These are phyloP conservation scores for Dicrurus megarhynchus DNA, from an alignment of 2,113 vertebrate genomes.

Conservation along the genomic window DNA sequence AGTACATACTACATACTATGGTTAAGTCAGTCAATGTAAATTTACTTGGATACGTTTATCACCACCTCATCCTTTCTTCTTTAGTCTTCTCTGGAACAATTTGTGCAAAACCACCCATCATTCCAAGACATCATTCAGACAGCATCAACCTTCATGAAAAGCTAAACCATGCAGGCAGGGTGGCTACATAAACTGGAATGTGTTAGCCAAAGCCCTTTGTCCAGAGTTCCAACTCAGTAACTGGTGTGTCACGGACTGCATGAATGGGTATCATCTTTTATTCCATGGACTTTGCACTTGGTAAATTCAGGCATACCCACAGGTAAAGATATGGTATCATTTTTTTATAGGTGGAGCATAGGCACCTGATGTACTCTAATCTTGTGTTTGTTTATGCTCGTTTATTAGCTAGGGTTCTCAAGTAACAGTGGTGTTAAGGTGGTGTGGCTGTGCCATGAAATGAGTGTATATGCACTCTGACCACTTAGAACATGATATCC, in stretches of 20 bases:
- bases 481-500: background rate
- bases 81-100: background rate
- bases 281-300: background rate
- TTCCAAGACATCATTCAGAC: background rate
- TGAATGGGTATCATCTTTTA: background rate
- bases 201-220: background rate
- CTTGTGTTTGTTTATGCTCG: background rate
- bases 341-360: background rate
- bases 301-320: background rate
- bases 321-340: background rate
- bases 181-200: background rate
- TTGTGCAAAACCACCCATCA: background rate
- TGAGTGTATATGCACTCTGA: background rate
- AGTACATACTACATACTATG: background rate
- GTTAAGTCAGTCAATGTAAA: conserved; percentile 2
- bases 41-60: background rate
- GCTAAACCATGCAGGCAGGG: background rate
- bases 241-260: background rate
- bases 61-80: background rate
- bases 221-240: background rate
- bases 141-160: background rate
- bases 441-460: background rate
- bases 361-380: background rate
- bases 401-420: background rate
- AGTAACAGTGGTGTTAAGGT: background rate